Evolutionary conservation across 2,888 invertebrate species (phyloP).

Genomic region (Toxonevra muliebris): DNA sequence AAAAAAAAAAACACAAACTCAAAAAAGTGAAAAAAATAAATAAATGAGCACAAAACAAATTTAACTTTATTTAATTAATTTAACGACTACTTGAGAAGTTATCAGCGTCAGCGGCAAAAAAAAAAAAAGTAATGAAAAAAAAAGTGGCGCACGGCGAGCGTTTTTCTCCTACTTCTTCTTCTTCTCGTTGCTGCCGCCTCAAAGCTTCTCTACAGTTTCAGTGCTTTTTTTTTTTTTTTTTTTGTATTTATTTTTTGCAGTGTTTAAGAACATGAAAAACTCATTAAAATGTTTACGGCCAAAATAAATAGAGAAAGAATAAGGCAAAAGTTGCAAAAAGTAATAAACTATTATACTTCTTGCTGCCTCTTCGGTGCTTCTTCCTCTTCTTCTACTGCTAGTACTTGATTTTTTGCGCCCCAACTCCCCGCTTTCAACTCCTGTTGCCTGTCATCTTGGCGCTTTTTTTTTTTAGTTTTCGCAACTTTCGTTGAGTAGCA

Average conservation of each 20-base stretch:
- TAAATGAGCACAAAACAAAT: neutral
- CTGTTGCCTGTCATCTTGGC: neutral
- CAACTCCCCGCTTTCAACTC: neutral
- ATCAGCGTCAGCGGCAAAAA: conserved; percentile 20
- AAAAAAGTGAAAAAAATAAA: conserved; percentile 10
- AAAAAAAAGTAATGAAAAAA: neutral
- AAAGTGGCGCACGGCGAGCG: neutral
- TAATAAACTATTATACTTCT: conserved; percentile 10
- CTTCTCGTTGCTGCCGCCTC: neutral
- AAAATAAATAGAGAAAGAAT: conserved; percentile 6
- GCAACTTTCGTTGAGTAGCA: neutral
- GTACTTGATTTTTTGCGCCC: neutral
- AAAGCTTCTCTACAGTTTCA: neutral
- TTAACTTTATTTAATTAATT: conserved; percentile 56
- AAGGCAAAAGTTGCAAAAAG: conserved; percentile 8
- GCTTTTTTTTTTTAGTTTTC: neutral
- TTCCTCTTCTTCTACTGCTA: neutral
- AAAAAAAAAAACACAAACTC: neutral
- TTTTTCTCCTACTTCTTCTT: too few relatives aligned
- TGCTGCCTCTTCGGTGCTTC: neutral
- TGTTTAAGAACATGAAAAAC: conserved; percentile 53
- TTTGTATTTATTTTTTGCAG: neutral
- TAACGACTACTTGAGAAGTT: conserved; percentile 60
- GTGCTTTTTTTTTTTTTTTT: conserved; percentile 14
- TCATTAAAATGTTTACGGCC: conserved; percentile 56